Evolutionary conservation across 2,113 vertebrate genomes (phyloP), one percentile per base, ranked within the genome.

Genomic region (Hemichromis elongatus): DNA sequence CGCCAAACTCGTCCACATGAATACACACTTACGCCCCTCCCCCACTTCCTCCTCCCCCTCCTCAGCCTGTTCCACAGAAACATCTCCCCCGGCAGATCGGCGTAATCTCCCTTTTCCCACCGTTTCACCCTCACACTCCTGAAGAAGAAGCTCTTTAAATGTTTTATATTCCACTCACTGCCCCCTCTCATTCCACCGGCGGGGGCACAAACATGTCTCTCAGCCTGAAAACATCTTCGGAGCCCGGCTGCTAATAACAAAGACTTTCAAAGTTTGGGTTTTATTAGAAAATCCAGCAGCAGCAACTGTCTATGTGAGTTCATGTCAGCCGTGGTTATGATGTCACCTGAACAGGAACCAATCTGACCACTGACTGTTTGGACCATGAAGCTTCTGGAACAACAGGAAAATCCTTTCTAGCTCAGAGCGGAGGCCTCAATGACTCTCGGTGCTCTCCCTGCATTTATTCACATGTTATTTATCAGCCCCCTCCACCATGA

Each of bases 121-220:
- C 45, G 26, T 30, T 50, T 75, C 70, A 94, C 59, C 88, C 88
- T 90, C 90, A 81, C 93, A 92, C 86, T 89, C 88, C 85, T 86
- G 86, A 90, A 90, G 66, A 92, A 77, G 85, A 79, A 79, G 52
- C 82, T 82, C 89, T 90, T 85, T 96, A 92, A 95, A 95, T 96
- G 94, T 95, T 95, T 95, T 77, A 95, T 95, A 93, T 47, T 28
- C 14, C 66, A 47, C 24, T 47, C 40, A 10, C 40, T 28, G 24
- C 40, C 24, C 21, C 40, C 7, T 87, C 70, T 87, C 82, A 59
- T 85, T 86, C 87, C 33, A 66, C 78, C 63, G 37, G 61, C 30
- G 21, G 18, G n/a, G 75, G 26, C 45, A 55, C 37, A 80, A 82
- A 28, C 45, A 30, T 14, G 66, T 45, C 53, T 81, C 42, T 75